phyloP scores from a whole-genome alignment of 1,140 invertebrate genomes.

The Ladona fulva region DNA sequence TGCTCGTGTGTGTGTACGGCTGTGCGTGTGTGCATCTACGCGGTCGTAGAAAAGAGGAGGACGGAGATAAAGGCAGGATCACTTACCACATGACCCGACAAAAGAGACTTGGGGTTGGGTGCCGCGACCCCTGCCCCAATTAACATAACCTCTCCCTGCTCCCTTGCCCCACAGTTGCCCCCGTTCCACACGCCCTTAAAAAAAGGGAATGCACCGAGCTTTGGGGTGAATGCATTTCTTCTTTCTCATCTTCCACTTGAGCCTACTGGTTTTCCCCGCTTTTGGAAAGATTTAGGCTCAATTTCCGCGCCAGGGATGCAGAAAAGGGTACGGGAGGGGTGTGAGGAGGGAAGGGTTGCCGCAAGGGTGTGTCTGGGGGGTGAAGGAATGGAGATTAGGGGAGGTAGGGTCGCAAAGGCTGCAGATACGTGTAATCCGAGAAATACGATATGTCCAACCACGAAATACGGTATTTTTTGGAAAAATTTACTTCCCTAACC shows the following conservation, averaged over 20 bases:
- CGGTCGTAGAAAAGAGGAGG: background rate
- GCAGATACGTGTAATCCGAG: no score
- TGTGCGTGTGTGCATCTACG: no score
- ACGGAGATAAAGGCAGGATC: background rate
- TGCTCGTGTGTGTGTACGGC: no score
- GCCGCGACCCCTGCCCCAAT: background rate
- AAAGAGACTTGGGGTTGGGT: background rate
- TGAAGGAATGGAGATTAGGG: no score
- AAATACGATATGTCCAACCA: no score
- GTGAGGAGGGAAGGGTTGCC: background rate
- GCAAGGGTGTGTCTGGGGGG: no score
- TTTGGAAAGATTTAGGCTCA: slow-evolving; percentile 1
- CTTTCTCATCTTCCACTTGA: background rate
- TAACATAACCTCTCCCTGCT: background rate
- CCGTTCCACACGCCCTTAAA: no score
- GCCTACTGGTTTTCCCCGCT: background rate
- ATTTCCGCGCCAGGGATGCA: background rate
- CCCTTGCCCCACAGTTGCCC: no score
- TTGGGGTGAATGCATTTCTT: background rate
- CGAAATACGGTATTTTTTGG: no score
- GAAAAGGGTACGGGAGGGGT: background rate
- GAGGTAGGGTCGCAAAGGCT: no score
- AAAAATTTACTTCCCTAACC: no score
- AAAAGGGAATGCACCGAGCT: no score
- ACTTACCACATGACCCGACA: slow-evolving; percentile 1